Evolutionary conservation across 2,113 vertebrate species (phyloP).

Genomic region (Sardina pilchardus): DNA sequence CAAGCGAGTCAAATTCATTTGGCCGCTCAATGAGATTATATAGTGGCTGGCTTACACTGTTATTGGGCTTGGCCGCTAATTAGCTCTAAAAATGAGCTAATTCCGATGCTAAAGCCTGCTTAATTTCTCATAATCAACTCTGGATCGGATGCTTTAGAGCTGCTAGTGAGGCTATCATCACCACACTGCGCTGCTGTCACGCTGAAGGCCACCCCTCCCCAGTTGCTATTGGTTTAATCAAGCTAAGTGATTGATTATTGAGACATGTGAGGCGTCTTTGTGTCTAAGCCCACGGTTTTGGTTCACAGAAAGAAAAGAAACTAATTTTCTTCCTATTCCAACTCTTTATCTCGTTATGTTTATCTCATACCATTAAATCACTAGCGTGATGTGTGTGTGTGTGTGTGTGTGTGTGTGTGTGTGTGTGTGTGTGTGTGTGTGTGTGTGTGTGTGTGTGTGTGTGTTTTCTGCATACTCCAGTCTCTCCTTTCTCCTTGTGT

Average conservation of each 20-base stretch:
- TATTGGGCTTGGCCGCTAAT: slow-evolving; percentile 72
- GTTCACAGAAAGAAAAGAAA: neutral
- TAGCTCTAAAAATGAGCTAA: slow-evolving; percentile 80
- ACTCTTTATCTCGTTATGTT: too few species aligned
- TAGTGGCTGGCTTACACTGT: slow-evolving; percentile 62
- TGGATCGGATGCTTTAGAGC: slow-evolving; percentile 77
- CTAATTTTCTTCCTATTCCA: too few species aligned
- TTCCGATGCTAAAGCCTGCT: slow-evolving; percentile 80
- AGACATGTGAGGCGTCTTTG: neutral
- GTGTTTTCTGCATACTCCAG: too few species aligned
- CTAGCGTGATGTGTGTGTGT: too few species aligned
- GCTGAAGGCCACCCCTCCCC: slow-evolving; percentile 37
- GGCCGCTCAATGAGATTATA: slow-evolving; percentile 73
- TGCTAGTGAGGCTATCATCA: slow-evolving; percentile 73
- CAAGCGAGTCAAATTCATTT: slow-evolving; percentile 77
- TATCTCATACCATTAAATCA: too few species aligned
- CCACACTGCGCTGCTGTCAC: neutral
- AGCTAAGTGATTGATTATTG: slow-evolving; percentile 63
- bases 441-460: too few species aligned
- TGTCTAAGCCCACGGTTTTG: neutral
- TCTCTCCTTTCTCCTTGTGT: too few species aligned
- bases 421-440: too few species aligned
- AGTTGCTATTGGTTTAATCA: slow-evolving; percentile 73
- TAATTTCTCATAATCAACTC: slow-evolving; percentile 80
- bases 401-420: too few species aligned